A percentile compares a stretch with the other conserved stretches of the same genome.
Conservation (phyloP, 2,113 vertebrate genomes). For the Myiozetetes cayanensis region DNA sequence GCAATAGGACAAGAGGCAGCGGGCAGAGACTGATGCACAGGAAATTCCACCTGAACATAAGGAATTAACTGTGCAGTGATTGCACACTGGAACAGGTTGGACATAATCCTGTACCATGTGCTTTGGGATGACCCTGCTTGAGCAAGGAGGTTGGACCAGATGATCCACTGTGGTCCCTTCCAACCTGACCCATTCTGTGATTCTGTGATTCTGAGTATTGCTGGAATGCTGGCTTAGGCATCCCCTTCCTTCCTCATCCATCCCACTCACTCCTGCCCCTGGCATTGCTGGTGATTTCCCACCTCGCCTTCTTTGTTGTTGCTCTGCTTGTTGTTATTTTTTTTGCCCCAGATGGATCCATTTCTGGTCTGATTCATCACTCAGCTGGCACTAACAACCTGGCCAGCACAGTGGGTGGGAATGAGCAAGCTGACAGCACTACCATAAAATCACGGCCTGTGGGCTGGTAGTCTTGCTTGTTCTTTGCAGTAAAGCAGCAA, state of each 20-base stretch:
- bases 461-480: not conserved
- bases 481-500: not conserved
- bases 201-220: not conserved
- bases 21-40: not conserved
- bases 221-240: not conserved
- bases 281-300: not conserved
- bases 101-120: not conserved
- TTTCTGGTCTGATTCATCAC: not conserved
- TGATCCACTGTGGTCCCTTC: not conserved
- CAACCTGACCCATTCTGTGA: not conserved
- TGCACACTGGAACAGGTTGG: fast-evolving
- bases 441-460: not conserved
- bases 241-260: not conserved
- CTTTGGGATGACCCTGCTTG: not conserved
- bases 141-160: not conserved
- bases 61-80: not conserved
- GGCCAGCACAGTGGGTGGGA: not conserved
- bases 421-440: not conserved
- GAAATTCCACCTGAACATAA: not conserved
- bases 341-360: not conserved
- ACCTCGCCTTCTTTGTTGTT: not conserved
- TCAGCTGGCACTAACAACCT: not conserved
- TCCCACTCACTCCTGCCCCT: not conserved
- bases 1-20: not conserved
- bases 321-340: not conserved